These are phyloP conservation scores for Epistrophella euchroma DNA, from an alignment of 2,888 invertebrate genomes.

Conservation along the genomic window DNA sequence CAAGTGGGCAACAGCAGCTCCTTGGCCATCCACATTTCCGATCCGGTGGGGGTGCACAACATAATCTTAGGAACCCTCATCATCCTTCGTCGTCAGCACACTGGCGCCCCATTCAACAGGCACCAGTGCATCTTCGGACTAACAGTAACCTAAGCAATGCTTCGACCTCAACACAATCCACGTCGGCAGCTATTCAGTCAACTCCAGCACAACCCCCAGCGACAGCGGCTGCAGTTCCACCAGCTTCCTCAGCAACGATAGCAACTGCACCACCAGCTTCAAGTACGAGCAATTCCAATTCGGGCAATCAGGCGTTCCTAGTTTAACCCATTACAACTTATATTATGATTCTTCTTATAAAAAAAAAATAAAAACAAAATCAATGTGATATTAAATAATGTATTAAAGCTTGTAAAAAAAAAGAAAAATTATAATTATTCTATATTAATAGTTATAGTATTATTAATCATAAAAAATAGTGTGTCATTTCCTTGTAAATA, in stretches of 20 bases:
- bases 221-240: constrained; percentile 6
- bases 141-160: constrained; percentile 83
- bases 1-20: constrained; percentile 81
- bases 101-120: constrained; percentile 77
- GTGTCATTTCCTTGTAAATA: constrained; percentile 69
- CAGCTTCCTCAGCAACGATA: constrained; percentile 54
- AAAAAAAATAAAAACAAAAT: constrained; percentile 76
- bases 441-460: constrained; percentile 62
- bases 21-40: constrained; percentile 76
- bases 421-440: constrained; percentile 46
- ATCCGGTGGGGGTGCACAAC: constrained; percentile 57
- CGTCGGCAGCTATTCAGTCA: constrained; percentile 79
- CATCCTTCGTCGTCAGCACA: constrained; percentile 64
- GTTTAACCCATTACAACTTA: constrained; percentile 78
- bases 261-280: constrained; percentile 66
- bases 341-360: constrained; percentile 44
- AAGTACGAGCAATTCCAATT: constrained; percentile 77
- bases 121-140: constrained; percentile 82
- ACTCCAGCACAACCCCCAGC: constrained; percentile 78
- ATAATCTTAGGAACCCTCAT: constrained; percentile 63
- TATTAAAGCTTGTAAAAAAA: constrained; percentile 73
- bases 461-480: constrained; percentile 58
- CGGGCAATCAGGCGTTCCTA: constrained; percentile 82
- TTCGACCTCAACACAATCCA: constrained; percentile 82
- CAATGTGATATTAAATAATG: constrained; percentile 79